Base-by-base conservation (phyloP, 2,113 vertebrate genomes). In the Clarias batrachus region DNA sequence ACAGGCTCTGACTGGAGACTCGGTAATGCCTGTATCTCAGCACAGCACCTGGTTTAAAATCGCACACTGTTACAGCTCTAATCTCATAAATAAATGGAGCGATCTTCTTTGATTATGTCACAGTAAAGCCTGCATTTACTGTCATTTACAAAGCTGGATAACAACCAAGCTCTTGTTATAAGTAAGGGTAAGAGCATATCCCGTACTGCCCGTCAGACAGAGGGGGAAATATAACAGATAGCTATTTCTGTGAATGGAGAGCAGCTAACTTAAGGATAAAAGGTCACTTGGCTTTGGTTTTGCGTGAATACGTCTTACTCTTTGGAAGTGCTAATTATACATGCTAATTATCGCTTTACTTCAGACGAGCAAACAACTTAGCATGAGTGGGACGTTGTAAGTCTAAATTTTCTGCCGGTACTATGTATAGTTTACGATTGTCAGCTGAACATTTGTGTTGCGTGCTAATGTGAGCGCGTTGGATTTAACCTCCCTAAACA, bases 31-130 rank as follows among this genome's bases (percentile, higher is more conserved):
- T 54, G 80, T 60, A 37, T 41, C 66, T 63, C 60, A 79, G 66
- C n/a, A 52, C 77, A 79, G 62, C 60, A 66, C 60, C 76, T 86
- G 76, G 27, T 85, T 70, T 68, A 9, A 80, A 57, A 68, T 27
- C 21, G 59, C 52, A 79, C 11, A 57, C 41, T 9, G 37, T 85
- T 85, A 54, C 13, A 80, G 52, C 59, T 65, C 13, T 70, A 86
- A 41, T 86, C 76, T 54, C 56, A n/a, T 37, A 1, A 81, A 71
- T 77, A 86, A 80, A 85, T 56, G 21, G 48, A 66, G 21, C 30
- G 14, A 60, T 52, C 23, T 57, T 56, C 57, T 52, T 56, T 66
- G 12, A 79, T 63, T 30, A n/a, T 59, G 41, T 66, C 76, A 48
- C 76, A 57, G 37, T 79, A 3, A 30, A 48, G 7, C 9, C 1